phyloP scores from a whole-genome alignment of 2,888 invertebrate species.

The Ecdyonurus torrentis region DNA sequence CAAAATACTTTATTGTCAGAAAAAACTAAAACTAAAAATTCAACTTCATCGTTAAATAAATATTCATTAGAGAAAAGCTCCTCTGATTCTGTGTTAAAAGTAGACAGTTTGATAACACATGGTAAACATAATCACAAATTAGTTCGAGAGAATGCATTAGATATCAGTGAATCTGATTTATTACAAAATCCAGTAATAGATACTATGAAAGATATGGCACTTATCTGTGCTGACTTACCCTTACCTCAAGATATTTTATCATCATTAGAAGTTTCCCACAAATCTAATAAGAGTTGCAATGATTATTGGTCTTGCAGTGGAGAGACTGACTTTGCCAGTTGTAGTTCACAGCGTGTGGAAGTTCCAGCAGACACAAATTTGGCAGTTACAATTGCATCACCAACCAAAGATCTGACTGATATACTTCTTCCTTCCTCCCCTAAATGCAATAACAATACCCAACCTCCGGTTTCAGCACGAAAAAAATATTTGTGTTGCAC shows the following conservation, averaged over 20 bases:
- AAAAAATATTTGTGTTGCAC: background rate
- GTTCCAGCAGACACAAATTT: background rate
- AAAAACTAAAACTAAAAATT: too few species aligned
- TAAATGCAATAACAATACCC: background rate
- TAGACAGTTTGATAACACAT: too few species aligned
- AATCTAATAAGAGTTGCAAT: background rate
- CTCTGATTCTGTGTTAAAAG: background rate
- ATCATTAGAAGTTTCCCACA: background rate
- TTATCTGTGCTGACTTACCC: background rate
- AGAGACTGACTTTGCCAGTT: background rate
- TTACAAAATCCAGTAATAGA: background rate
- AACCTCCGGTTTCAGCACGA: background rate
- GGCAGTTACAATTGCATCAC: background rate
- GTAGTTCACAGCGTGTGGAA: background rate
- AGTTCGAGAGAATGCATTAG: too few species aligned
- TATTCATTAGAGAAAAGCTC: background rate
- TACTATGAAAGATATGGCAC: too few species aligned
- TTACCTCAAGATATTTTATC: background rate
- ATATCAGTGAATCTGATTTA: background rate
- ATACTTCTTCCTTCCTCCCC: background rate
- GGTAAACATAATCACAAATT: too few species aligned
- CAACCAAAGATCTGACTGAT: background rate
- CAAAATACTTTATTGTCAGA: too few species aligned
- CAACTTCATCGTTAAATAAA: background rate
- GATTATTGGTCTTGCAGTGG: background rate